Evolutionary conservation across 2,797 vertebrate genomes (phyloP), one percentile per base, ranked within the genome.

Genomic region (Sternarchorhynchus goeldii): DNA sequence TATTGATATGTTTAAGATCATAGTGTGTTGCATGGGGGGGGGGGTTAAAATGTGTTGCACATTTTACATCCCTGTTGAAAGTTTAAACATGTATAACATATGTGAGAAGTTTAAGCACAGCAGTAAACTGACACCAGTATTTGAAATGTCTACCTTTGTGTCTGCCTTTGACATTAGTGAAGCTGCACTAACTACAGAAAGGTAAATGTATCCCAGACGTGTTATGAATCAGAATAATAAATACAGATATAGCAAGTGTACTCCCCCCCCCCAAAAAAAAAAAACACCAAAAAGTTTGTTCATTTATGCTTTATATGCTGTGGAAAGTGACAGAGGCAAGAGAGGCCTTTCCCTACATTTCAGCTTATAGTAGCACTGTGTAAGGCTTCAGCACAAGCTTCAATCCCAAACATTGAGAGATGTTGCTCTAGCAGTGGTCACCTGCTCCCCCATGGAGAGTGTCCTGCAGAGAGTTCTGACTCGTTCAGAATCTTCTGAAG

Each of bases 1-100:
- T 58, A 62, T 16, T 76, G 60, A 76, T 62, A 75, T 74, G 68
- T 65, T 77, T 60, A 60, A 81, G 12, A 77, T 66, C 17, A 58
- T 64, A 62, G 16, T 41, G 67, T 79, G 63, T 68, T 56, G 60
- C 60, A 69, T 57, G 66, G 60, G 69, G 78, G 36, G 60, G 32
- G 17, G 7, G 29, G n/a, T 4, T 62, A 20, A 50, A 12, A 50
- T 50, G 25, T 25, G 25, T 50, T 12, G 10, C 10, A 14, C 45
- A 14, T 50, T 50, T 10, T 50, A 50, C 45, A 50, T 50, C 8
- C 45, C 45, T 50, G 12, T 2, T 50, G 34, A 60, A n/a, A 3
- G 62, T 64, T 10, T 17, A n/a, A 60, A 77, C 8, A 45, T 16
- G 25, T 66, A 58, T 68, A 45, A 34, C 60, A 73, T 66, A 20